Evolutionary conservation across 53 echinoderm and acorn worm species (phyloP).

Genomic region (Henricia sp.): DNA sequence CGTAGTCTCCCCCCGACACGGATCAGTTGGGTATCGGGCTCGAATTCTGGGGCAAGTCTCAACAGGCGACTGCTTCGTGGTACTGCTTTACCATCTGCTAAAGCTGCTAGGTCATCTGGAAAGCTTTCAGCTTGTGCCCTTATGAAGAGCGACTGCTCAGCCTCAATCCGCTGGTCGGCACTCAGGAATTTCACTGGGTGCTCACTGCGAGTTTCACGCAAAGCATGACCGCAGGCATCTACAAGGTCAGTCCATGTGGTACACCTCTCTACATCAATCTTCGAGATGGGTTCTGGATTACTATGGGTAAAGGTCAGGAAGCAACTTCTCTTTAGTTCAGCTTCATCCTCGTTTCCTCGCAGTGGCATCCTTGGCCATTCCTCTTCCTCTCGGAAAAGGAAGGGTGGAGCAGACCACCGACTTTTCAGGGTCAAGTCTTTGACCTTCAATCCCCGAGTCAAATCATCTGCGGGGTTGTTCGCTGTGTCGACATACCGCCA

Average conservation of each 20-base stretch:
- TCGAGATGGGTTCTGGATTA: neutral
- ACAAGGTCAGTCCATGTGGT: conserved; percentile 22
- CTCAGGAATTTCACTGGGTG: neutral
- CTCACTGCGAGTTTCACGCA: neutral
- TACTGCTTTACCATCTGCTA: neutral
- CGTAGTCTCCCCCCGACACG: conserved; percentile 35
- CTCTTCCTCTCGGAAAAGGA: neutral
- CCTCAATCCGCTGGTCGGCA: conserved; percentile 16
- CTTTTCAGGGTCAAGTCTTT: neutral
- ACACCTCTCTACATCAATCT: neutral
- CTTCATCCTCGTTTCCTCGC: neutral
- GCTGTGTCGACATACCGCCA: conserved; percentile 11
- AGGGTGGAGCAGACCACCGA: conserved; percentile 21
- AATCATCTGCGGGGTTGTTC: neutral
- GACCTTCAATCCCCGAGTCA: neutral
- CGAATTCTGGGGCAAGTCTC: conserved; percentile 15
- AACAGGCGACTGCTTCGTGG: conserved; percentile 1
- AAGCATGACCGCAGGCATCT: neutral
- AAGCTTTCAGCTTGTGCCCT: conserved; percentile 21
- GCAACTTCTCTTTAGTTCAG: neutral
- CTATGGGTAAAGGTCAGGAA: neutral
- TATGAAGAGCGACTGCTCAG: conserved; percentile 14
- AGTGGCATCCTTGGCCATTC: conserved; percentile 2
- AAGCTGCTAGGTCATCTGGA: neutral
- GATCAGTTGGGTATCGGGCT: conserved; percentile 1